Conservation (phyloP, 2,113 vertebrate genomes). For the Psettodes erumei region DNA sequence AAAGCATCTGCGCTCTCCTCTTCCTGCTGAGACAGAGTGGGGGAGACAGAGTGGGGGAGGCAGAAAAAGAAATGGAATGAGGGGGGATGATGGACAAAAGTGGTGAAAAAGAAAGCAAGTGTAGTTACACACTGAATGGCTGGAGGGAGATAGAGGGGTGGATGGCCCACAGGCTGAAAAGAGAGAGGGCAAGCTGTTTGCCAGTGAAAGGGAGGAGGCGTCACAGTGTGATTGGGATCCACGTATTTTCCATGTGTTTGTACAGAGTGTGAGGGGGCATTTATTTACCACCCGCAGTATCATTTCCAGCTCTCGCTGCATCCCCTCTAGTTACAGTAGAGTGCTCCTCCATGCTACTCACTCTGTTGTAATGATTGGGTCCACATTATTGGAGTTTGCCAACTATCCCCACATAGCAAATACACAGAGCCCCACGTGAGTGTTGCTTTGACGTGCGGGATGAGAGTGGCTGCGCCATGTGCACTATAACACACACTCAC, state of each 20-base stretch:
- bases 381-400: conserved; percentile 40
- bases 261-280: background rate
- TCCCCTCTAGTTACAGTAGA: conserved; percentile 8
- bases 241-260: conserved; percentile 52
- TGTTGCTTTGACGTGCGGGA: conserved; percentile 48
- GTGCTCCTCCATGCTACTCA: conserved; percentile 1
- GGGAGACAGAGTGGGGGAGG: too few relatives aligned
- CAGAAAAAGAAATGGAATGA: background rate
- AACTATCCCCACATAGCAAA: conserved; percentile 34
- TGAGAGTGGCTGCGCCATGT: conserved; percentile 29
- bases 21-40: conserved; percentile 55
- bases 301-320: conserved; percentile 20
- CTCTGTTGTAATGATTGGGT: conserved; percentile 25
- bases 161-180: conserved; percentile 20
- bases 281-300: conserved; percentile 44
- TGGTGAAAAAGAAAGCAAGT: conserved; percentile 53
- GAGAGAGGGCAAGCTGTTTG: conserved; percentile 54
- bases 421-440: conserved; percentile 30
- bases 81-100: conserved; percentile 34
- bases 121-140: conserved; percentile 46
- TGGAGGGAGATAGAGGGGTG: conserved; percentile 11
- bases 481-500: conserved; percentile 21
- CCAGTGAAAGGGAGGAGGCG: conserved; percentile 36
- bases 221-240: conserved; percentile 39
- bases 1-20: conserved; percentile 72